These are phyloP conservation scores for Thera obeliscata DNA, from an alignment of 2,888 invertebrate genomes.

Conservation along the genomic window DNA sequence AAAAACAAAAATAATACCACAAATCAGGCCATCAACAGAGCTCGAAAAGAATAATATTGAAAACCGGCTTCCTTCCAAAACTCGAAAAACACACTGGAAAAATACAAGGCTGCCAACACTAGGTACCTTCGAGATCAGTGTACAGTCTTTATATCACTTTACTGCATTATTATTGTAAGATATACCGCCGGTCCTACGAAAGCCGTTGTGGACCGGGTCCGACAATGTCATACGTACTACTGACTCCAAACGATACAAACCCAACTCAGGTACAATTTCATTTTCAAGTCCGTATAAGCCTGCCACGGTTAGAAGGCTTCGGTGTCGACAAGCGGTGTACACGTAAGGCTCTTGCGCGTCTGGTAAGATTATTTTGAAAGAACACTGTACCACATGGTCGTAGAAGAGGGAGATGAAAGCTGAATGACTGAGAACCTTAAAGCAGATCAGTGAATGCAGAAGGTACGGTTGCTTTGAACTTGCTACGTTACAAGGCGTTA, in stretches of 20 bases:
- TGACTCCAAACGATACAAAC: conserved; percentile 57
- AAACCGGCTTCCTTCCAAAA: conserved; percentile 35
- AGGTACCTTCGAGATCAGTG: conserved; percentile 54
- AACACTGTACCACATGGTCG: conserved; percentile 67
- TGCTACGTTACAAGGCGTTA: background rate
- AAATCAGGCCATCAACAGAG: conserved; percentile 24
- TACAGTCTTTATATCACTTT: conserved; percentile 62
- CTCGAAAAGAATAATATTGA: conserved; percentile 35
- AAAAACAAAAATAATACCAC: conserved; percentile 33
- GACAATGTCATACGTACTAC: conserved; percentile 66
- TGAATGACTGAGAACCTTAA: conserved; percentile 60
- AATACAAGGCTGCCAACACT: conserved; percentile 43
- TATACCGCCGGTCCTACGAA: conserved; percentile 37
- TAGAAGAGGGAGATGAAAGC: conserved; percentile 71
- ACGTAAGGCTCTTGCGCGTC: conserved; percentile 29
- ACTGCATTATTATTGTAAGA: conserved; percentile 61
- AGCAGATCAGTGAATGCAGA: conserved; percentile 40
- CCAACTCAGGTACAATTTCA: conserved; percentile 62
- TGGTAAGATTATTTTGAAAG: conserved; percentile 44
- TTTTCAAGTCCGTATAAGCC: conserved; percentile 69
- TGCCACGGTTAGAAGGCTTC: conserved; percentile 49
- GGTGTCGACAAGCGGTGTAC: conserved; percentile 30
- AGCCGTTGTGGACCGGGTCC: conserved; percentile 46
- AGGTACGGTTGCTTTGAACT: background rate
- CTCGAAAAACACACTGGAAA: conserved; percentile 22